Evolutionary conservation across 2,888 invertebrate genomes (phyloP).

Genomic region (Mythimna impura): DNA sequence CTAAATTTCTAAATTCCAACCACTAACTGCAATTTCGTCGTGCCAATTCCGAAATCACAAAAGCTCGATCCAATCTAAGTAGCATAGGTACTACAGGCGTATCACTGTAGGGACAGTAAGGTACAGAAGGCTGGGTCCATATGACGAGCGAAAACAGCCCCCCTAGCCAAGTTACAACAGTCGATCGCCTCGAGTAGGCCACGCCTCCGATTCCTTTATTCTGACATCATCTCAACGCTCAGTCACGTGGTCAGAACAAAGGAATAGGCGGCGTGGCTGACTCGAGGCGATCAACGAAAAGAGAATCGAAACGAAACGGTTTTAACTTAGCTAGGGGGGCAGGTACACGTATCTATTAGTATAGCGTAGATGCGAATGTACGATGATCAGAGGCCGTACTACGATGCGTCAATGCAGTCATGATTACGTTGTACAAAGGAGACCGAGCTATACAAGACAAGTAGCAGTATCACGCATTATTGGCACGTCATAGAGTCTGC

Average conservation of each 20-base stretch:
- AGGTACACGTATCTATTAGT: not conserved
- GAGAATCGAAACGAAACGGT: too few relatives aligned
- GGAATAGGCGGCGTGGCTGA: too few relatives aligned
- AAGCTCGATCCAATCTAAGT: slow-evolving; percentile 58
- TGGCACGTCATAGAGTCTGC: too few relatives aligned
- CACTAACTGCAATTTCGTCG: slow-evolving; percentile 54
- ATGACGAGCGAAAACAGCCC: not conserved
- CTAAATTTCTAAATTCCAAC: slow-evolving; percentile 49
- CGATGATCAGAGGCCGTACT: not conserved
- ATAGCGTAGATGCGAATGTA: not conserved
- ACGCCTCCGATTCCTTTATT: too few relatives aligned
- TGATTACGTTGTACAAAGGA: not conserved
- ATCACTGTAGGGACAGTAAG: not conserved
- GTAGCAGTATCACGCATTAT: too few relatives aligned
- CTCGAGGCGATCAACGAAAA: too few relatives aligned
- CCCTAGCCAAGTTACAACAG: too few relatives aligned
- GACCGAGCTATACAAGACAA: not conserved
- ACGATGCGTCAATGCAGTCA: not conserved
- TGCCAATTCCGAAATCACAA: slow-evolving; percentile 56
- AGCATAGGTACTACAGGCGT: slow-evolving; percentile 20
- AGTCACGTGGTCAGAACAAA: too few relatives aligned
- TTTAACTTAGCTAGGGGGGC: too few relatives aligned
- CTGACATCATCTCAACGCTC: too few relatives aligned
- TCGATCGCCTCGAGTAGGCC: too few relatives aligned
- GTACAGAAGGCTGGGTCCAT: slow-evolving; percentile 6